phyloP scores from a whole-genome alignment of 2,113 vertebrate genomes.

The Semicossyphus pulcher region DNA sequence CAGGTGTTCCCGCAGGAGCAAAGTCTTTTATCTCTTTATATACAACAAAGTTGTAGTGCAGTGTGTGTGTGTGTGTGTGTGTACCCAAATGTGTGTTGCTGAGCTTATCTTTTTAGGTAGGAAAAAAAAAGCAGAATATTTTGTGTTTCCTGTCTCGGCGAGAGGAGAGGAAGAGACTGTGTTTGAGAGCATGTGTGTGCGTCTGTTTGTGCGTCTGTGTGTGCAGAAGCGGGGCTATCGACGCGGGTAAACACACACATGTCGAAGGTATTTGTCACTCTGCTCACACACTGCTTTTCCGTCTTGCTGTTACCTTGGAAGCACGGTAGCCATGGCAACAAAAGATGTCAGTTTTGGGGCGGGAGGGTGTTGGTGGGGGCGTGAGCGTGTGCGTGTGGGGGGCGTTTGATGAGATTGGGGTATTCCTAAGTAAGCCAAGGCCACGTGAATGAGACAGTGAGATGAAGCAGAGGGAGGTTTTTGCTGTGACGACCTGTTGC shows the following conservation, averaged over 20 bases:
- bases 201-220: slow-evolving; percentile 12
- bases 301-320: slow-evolving; percentile 85
- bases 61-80: neutral
- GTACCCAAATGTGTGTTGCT: neutral
- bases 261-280: slow-evolving; percentile 82
- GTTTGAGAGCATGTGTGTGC: neutral
- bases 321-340: slow-evolving; percentile 85
- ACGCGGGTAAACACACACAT: slow-evolving; percentile 70
- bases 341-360: slow-evolving; percentile 76
- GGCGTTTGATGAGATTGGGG: slow-evolving; percentile 59
- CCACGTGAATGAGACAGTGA: slow-evolving; percentile 34
- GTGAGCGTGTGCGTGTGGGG: neutral
- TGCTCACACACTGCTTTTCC: slow-evolving; percentile 78
- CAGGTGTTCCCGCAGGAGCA: slow-evolving; percentile 55
- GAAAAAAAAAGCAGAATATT: no score
- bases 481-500: slow-evolving; percentile 64
- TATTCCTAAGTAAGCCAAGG: slow-evolving; percentile 62
- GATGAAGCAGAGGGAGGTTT: neutral
- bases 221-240: neutral
- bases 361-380: slow-evolving; percentile 26
- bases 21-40: slow-evolving; percentile 20
- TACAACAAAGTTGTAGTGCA: slow-evolving; percentile 55
- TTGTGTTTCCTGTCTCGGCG: no score
- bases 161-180: no score
- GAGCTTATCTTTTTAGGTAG: slow-evolving; percentile 21